Evolutionary conservation across 1,140 invertebrate genomes (phyloP), one percentile per base, ranked within the genome.

Genomic region (Elysia chlorotica): DNA sequence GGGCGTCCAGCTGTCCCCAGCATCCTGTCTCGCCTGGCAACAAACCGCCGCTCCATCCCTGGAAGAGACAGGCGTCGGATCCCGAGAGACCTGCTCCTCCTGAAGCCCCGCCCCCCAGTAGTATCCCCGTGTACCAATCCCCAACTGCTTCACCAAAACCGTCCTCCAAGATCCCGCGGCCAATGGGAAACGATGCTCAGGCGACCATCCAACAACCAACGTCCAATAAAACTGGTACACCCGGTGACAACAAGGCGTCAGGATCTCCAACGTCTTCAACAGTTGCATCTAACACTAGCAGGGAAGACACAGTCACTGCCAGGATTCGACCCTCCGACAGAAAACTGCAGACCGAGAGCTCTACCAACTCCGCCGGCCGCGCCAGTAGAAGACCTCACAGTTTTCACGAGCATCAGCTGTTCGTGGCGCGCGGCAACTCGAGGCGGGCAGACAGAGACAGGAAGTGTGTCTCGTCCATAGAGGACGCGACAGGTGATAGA

Each of bases 351-450:
- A 71, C 68, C 3, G 48, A 62, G 36, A 71, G 21, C 14, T 38
- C 19, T 37, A 61, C 54, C 37, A 53, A 33, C 65, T 65, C 69
- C 25, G 36, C 23, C 41, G n/a, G n/a, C n/a, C n/a, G n/a, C n/a
- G 65, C 70, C 10, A 71, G 35, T 5, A 76, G 81, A 66, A 66
- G 83, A 69, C 81, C 82, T 53, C 80, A 77, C 35, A 85, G 83
- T 77, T 83, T 85, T 74, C 83, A 83, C 74, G 82, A 84, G 70
- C 77, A n/a, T n/a, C n/a, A n/a, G n/a, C n/a, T n/a, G n/a, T n/a
- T n/a, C n/a, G n/a, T n/a, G n/a, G n/a, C n/a, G n/a, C n/a, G n/a
- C n/a, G n/a, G n/a, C n/a, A n/a, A n/a, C n/a, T n/a, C n/a, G n/a
- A n/a, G n/a, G n/a, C n/a, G n/a, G n/a, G n/a, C n/a, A n/a, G n/a